Base-by-base conservation (phyloP, 1,140 invertebrate genomes). In the Drosophila equinoxialis region DNA sequence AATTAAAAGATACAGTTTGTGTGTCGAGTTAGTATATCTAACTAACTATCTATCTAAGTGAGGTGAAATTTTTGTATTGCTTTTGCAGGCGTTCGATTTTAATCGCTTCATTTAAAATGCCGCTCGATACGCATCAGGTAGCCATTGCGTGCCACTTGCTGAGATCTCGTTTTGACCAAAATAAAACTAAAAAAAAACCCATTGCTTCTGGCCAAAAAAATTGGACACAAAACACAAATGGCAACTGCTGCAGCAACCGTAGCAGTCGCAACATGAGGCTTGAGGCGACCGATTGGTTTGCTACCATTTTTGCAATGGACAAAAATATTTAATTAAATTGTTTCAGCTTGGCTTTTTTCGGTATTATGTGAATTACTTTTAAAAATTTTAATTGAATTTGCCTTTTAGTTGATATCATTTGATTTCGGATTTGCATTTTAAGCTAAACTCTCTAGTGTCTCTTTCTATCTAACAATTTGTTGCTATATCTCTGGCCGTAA, bases 21-120 rank as follows among this genome's bases (percentile, higher is more conserved):
- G 35, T 8, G 35, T 37, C 7, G 6, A 37, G 35, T 37, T 37
- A 37, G 37, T 39, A 39, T 51, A 20, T 51, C 8, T 8, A 20
- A 51, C 45, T 51, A 51, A 51, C 17, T 51, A 51, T 51, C 45
- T 51, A 20, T 51, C 45, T 51, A 20, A 17, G 62, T 42, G 66
- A 62, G 62, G 37, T 48, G 54, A 13, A 26, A 45, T 30, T 54
- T 10, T 11, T 5, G 76, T 87, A 76, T 82, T 75, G 79, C 83
- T 83, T 84, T 84, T 83, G 84, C 83, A 89, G 79, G 79, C 84
- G 83, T 83, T 79, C 73, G 79, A 86, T 89, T 89, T 86, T 86
- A 86, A 86, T 86, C 83, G 72, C 83, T 86, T 86, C 83, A 86
- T 89, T 89, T 86, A 86, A 86, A 86, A 86, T 89, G 83, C 84